phyloP scores from a whole-genome alignment of 2,888 invertebrate species.

The Ferdinandea cuprea region DNA sequence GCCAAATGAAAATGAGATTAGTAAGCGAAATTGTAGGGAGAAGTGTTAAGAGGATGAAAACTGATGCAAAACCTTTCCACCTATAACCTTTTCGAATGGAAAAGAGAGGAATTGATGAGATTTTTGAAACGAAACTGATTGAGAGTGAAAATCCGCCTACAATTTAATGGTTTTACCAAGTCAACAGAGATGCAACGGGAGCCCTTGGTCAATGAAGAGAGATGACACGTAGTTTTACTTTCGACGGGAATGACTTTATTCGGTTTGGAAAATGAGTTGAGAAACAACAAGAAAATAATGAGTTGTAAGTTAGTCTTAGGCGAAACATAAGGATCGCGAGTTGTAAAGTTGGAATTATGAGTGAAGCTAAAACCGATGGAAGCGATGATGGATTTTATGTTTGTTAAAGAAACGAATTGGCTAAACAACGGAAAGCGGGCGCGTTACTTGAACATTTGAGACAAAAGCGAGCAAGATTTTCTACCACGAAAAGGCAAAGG shows the following conservation, averaged over 20 bases:
- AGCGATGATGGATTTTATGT: too few relatives aligned
- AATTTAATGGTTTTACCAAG: background rate
- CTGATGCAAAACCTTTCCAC: background rate
- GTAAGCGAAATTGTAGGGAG: constrained; percentile 17
- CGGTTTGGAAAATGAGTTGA: background rate
- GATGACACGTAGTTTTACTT: background rate
- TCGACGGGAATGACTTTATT: background rate
- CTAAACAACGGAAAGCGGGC: too few relatives aligned
- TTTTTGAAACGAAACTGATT: constrained; percentile 23
- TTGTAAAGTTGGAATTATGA: too few relatives aligned
- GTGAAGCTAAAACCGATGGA: too few relatives aligned
- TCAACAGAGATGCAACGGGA: background rate
- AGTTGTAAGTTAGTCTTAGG: too few relatives aligned
- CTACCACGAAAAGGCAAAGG: too few relatives aligned
- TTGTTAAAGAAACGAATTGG: too few relatives aligned
- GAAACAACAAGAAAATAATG: too few relatives aligned
- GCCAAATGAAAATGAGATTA: constrained; percentile 46
- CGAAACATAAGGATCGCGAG: too few relatives aligned
- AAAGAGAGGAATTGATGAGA: background rate
- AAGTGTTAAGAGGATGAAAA: constrained; percentile 22
- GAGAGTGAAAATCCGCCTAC: background rate
- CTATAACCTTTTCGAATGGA: background rate
- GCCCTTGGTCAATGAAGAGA: background rate
- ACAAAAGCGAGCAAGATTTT: too few relatives aligned
- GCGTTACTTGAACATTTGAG: too few relatives aligned